Evolutionary conservation across 2,797 vertebrate genomes (phyloP).

Genomic region (Xiphophorus birchmanni): DNA sequence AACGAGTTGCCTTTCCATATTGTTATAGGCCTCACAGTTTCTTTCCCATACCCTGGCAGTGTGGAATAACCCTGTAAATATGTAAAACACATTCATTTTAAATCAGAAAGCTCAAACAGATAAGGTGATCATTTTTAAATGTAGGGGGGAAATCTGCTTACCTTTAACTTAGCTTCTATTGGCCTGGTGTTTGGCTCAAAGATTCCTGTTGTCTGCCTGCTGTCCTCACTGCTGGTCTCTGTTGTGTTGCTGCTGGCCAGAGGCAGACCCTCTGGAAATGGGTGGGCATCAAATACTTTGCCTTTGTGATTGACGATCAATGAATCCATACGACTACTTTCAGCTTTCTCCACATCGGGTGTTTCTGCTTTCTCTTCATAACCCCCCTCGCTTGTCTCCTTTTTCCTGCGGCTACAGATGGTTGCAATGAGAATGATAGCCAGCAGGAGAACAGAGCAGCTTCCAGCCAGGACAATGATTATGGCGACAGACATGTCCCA

Average conservation of each 20-base stretch:
- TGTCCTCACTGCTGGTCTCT: slow-evolving; percentile 79
- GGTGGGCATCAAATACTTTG: slow-evolving; percentile 87
- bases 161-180: slow-evolving; percentile 87
- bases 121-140: slow-evolving; percentile 8
- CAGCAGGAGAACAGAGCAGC: slow-evolving; percentile 92
- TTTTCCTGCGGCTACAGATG: slow-evolving; percentile 90
- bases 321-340: slow-evolving; percentile 81
- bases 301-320: slow-evolving; percentile 80
- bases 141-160: slow-evolving; percentile 51
- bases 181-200: slow-evolving; percentile 88
- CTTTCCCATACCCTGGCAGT: slow-evolving; percentile 87
- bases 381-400: slow-evolving; percentile 79
- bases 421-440: slow-evolving; percentile 93
- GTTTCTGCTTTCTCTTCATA: slow-evolving; percentile 84
- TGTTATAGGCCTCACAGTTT: slow-evolving; percentile 86
- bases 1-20: slow-evolving; percentile 97
- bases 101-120: slow-evolving; percentile 16
- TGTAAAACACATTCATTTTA: slow-evolving; percentile 13
- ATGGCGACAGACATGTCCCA: slow-evolving; percentile 93
- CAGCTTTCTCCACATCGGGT: slow-evolving; percentile 84
- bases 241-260: slow-evolving; percentile 81
- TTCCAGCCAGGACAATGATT: slow-evolving; percentile 91
- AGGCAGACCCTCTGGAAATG: slow-evolving; percentile 86
- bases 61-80: slow-evolving; percentile 86
- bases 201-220: slow-evolving; percentile 80